Base-by-base conservation (phyloP, 2,888 invertebrate genomes). In the Panopea generosa region DNA sequence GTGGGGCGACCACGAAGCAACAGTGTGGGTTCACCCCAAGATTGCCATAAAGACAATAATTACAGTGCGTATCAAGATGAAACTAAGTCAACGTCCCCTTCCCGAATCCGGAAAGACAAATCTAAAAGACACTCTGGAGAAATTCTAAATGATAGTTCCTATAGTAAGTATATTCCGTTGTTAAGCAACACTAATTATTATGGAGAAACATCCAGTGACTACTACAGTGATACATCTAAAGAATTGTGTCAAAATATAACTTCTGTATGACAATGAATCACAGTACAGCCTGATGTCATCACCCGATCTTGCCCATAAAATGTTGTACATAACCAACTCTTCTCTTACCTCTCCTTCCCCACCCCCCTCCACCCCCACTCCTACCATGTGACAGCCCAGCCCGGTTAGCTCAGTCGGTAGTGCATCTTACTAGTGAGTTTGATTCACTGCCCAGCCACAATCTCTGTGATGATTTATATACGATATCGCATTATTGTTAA, bases 181-280 rank as follows among this genome's bases (percentile, higher is more conserved):
- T 66, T 82, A 20, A 78, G 78, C 55, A 78, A 77, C 45, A 72
- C 72, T 53, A 70, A 79, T 24, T 73, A 73, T 52, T 59, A 53
- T 60, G 70, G 67, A 18, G 85, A 85, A 40, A 77, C 80, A 27
- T 84, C 85, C 26, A 87, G 88, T 79, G 89, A 89, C 57, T 88
- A 89, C 69, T 86, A 87, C 72, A 88, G 89, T 70, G 88, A 89
- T 60, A 86, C 84, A 55, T 89, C 89, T 1, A 88, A 87, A 73
- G 87, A 87, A 71, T 65, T 88, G 38, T 88, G 81, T 82, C 87
- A 90, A 63, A 87, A 87, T 52, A 80, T 89, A 20, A 89, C 88
- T 1, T 87, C 89, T 9, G 77, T 90, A 65, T 89, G 84, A 88
- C 81, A 76, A 59, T 69, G 61, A 69, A 29, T 55, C 56, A 71